Percentiles rank a stretch among this genome's conserved stretches.
Conservation (phyloP, 2,888 invertebrate genomes). For the Pristionchus exspectatus region DNA sequence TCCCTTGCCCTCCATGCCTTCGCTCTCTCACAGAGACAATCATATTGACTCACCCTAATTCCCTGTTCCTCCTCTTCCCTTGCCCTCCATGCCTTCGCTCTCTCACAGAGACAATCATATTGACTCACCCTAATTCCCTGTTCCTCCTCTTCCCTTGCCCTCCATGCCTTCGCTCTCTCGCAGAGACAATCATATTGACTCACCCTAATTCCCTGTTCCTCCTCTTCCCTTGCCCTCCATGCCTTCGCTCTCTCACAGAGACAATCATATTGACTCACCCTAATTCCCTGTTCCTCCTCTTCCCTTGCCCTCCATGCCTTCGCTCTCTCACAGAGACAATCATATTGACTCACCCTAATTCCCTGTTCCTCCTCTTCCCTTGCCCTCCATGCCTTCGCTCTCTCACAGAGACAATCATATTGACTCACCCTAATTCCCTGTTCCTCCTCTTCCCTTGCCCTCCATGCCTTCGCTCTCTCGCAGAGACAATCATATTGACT, state of each 20-base stretch:
- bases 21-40: too few relatives aligned
- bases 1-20: slow-evolving; percentile 30
- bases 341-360: neutral
- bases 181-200: too few relatives aligned
- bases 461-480: slow-evolving; percentile 51
- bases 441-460: neutral
- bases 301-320: slow-evolving; percentile 30
- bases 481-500: too few relatives aligned
- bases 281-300: neutral
- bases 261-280: neutral
- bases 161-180: slow-evolving; percentile 51
- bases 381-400: slow-evolving; percentile 37
- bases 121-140: neutral
- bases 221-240: slow-evolving; percentile 33
- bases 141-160: neutral
- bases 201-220: neutral
- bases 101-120: too few relatives aligned
- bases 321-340: too few relatives aligned
- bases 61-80: slow-evolving; percentile 10
- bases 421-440: neutral
- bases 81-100: slow-evolving; percentile 37
- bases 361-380: slow-evolving; percentile 10
- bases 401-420: too few relatives aligned
- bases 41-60: neutral
- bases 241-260: slow-evolving; percentile 45